phyloP scores from a whole-genome alignment of 2,888 invertebrate species.

The Drosophila kambysellisi region DNA sequence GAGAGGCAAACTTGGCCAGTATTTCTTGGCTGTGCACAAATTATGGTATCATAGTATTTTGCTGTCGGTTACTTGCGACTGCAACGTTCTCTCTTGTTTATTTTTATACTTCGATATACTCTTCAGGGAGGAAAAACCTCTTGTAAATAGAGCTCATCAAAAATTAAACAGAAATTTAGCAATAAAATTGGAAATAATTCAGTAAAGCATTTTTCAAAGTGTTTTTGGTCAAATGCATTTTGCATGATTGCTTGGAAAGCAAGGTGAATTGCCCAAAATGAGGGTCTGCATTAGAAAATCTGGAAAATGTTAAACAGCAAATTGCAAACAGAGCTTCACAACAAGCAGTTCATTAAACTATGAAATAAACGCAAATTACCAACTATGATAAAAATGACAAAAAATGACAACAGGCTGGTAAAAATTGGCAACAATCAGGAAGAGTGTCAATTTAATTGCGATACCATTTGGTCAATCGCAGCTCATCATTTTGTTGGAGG shows the following conservation, averaged over 20 bases:
- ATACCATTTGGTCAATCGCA: neutral
- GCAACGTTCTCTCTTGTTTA: no score
- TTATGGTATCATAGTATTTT: no score
- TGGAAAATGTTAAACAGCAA: neutral
- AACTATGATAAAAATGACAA: neutral
- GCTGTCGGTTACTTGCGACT: no score
- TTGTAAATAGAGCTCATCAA: no score
- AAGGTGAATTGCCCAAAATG: neutral
- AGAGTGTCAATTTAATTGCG: slow-evolving; percentile 7
- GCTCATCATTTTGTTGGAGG: neutral
- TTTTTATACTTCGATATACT: no score
- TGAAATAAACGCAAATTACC: neutral
- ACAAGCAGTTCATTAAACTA: neutral
- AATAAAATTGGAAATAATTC: neutral
- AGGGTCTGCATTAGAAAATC: neutral
- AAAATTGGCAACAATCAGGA: neutral
- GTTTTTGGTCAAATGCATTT: neutral
- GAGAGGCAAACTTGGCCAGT: no score
- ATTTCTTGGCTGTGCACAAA: no score
- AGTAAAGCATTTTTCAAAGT: neutral
- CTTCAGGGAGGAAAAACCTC: no score
- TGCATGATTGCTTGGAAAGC: neutral
- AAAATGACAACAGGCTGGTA: neutral
- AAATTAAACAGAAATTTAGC: no score
- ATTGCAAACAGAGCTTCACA: neutral